phyloP scores from a whole-genome alignment of 2,888 invertebrate genomes.

The Xestoiulus laeticollis region DNA sequence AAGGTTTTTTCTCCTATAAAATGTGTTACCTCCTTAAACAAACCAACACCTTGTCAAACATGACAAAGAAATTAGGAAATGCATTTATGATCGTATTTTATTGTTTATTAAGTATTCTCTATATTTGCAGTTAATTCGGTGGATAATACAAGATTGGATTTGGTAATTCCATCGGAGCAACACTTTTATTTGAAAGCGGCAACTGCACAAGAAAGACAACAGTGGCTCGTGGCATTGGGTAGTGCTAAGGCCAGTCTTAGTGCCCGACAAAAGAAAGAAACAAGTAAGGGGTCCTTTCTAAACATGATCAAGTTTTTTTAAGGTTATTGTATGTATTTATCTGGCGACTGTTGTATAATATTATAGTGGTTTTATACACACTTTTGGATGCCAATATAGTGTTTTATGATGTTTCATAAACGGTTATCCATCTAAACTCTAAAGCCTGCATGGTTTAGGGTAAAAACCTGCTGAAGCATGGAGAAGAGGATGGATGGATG shows the following conservation, averaged over 20 bases:
- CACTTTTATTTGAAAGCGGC: constrained; percentile 81
- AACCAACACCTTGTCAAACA: background rate
- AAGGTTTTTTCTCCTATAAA: background rate
- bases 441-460: too few species aligned
- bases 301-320: background rate
- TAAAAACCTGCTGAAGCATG: too few species aligned
- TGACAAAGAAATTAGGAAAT: background rate
- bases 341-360: too few species aligned
- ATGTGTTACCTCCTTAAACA: background rate
- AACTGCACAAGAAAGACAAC: constrained; percentile 79
- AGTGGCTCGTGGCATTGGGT: constrained; percentile 82
- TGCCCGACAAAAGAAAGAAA: constrained; percentile 61
- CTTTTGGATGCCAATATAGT: too few species aligned
- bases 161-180: constrained; percentile 83
- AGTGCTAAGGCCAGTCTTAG: constrained; percentile 78
- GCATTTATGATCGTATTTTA: background rate
- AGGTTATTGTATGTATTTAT: too few species aligned
- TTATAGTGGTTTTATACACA: too few species aligned
- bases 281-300: constrained; percentile 58
- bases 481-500: too few species aligned
- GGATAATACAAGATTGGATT: constrained; percentile 77
- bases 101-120: background rate
- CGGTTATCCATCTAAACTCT: too few species aligned
- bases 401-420: too few species aligned
- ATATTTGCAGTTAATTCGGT: constrained; percentile 71